Evolutionary conservation across 2,113 vertebrate genomes (phyloP).

Genomic region (Aegithalos caudatus): DNA sequence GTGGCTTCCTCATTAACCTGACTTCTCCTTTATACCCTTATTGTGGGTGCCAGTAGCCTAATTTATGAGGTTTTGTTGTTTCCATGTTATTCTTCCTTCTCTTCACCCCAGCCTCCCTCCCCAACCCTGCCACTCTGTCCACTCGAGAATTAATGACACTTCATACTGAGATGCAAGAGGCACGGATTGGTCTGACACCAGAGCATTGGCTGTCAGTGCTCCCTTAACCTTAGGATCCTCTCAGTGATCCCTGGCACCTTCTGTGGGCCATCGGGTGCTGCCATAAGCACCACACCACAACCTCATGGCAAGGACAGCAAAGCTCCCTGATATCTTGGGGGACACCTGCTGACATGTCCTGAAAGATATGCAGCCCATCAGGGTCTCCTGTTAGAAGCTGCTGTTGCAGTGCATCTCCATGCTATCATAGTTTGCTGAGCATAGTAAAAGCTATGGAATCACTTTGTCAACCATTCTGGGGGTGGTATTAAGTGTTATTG

Average conservation of each 20-base stretch:
- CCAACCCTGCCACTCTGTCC: neutral
- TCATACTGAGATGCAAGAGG: neutral
- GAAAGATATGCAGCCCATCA: accelerated
- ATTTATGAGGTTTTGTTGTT: neutral
- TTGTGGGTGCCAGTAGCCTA: neutral
- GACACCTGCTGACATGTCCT: neutral
- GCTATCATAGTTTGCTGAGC: neutral
- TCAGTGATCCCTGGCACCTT: neutral
- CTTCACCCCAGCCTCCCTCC: neutral
- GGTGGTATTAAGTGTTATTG: conserved; percentile 30
- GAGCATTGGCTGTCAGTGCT: neutral
- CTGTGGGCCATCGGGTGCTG: accelerated
- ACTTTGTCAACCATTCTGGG: conserved; percentile 51
- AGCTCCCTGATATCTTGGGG: neutral
- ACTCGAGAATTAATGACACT: neutral
- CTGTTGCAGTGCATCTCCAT: neutral
- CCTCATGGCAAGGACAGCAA: neutral
- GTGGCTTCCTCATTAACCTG: neutral
- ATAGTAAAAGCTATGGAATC: conserved; percentile 50
- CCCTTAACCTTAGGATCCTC: neutral
- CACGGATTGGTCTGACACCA: accelerated
- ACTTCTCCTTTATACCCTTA: neutral
- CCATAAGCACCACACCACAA: neutral
- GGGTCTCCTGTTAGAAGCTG: accelerated
- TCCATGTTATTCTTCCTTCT: neutral